Evolutionary conservation across 2,797 vertebrate species (phyloP).

Genomic region (Acipenser transmontanus): DNA sequence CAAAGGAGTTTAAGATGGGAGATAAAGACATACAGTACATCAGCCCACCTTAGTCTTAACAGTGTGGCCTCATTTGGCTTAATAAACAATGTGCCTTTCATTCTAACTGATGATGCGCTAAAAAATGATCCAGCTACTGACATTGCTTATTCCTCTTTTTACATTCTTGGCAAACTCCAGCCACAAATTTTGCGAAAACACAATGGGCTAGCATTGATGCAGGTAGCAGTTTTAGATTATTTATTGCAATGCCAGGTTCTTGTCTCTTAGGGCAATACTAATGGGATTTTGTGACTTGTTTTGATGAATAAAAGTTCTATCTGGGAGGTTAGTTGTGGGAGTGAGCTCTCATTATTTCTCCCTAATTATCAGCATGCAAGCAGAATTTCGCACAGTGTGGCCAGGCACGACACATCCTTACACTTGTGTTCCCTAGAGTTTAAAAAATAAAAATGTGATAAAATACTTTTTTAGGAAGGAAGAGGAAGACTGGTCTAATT

Average conservation of each 20-base stretch:
- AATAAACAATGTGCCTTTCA: slow-evolving; percentile 13
- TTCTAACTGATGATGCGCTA: too few species aligned
- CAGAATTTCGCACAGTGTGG: slow-evolving; percentile 51
- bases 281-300: slow-evolving; percentile 17
- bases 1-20: slow-evolving; percentile 6
- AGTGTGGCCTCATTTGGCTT: too few species aligned
- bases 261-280: slow-evolving; percentile 14
- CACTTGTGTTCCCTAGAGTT: slow-evolving; percentile 51
- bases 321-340: slow-evolving; percentile 36
- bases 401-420: slow-evolving; percentile 62
- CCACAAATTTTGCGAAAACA: slow-evolving; percentile 8
- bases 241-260: slow-evolving; percentile 14
- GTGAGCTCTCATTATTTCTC: slow-evolving; percentile 66
- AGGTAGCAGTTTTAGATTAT: slow-evolving; percentile 17
- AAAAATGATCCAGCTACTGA: too few species aligned
- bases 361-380: slow-evolving; percentile 69
- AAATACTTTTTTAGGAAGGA: slow-evolving; percentile 59
- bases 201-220: slow-evolving; percentile 4
- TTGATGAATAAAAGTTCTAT: slow-evolving; percentile 14
- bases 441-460: slow-evolving; percentile 59
- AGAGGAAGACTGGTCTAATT: slow-evolving; percentile 58
- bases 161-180: slow-evolving; percentile 25
- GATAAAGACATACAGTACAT: too few species aligned
- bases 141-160: not conserved
- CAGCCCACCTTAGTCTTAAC: too few species aligned